phyloP scores from a whole-genome alignment of 2,797 vertebrate genomes.

The Heteromormyrus szaboi region DNA sequence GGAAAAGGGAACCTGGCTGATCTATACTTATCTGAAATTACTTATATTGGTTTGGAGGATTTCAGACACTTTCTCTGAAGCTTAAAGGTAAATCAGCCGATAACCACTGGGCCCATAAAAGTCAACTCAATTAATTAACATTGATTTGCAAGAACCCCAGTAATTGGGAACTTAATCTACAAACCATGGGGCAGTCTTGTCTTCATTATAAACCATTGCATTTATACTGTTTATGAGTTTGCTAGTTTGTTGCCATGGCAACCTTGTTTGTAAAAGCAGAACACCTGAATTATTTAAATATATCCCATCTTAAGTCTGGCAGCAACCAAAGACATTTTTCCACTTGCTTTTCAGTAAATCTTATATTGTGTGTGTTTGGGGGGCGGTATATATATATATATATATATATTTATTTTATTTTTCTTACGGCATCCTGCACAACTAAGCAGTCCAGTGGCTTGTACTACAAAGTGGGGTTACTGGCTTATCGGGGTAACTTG shows the following conservation, averaged over 20 bases:
- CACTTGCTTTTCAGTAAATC: neutral
- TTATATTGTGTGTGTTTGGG: too few relatives aligned
- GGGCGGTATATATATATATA: too few relatives aligned
- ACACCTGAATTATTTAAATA: neutral
- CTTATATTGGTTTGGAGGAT: neutral
- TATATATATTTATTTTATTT: too few relatives aligned
- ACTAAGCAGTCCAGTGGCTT: too few relatives aligned
- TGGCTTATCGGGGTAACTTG: too few relatives aligned
- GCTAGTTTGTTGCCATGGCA: neutral
- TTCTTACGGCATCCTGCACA: too few relatives aligned
- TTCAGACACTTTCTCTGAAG: neutral
- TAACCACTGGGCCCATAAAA: neutral
- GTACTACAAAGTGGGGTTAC: too few relatives aligned
- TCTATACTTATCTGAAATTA: neutral
- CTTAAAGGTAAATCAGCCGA: neutral
- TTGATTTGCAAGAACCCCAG: slow-evolving; percentile 2
- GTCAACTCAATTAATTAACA: slow-evolving; percentile 8
- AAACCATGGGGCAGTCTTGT: slow-evolving; percentile 5
- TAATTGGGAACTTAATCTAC: slow-evolving; percentile 12
- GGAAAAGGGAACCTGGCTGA: neutral
- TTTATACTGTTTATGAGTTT: neutral
- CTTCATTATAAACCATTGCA: slow-evolving; percentile 6
- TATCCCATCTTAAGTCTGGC: neutral
- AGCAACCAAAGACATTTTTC: neutral
- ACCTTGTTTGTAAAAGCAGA: slow-evolving; percentile 3